Conservation (phyloP, 1,140 invertebrate species). For the Bilobella aurantiaca region DNA sequence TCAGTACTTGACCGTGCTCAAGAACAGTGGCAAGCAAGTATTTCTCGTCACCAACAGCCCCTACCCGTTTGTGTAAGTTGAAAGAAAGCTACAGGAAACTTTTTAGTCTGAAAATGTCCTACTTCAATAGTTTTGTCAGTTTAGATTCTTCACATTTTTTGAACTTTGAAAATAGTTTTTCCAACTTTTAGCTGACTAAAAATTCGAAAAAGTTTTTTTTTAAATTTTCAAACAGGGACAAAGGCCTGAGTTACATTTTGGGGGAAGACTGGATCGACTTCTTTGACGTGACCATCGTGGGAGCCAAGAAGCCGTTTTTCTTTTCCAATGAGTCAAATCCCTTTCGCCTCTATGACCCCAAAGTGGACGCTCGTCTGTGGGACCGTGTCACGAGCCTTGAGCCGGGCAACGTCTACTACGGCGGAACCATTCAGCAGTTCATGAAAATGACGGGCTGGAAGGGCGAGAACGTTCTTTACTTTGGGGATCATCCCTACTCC, state of each 20-base stretch:
- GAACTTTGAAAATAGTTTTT: too few relatives aligned
- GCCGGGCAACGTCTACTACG: slow-evolving; percentile 83
- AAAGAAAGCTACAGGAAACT: background rate
- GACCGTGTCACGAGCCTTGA: slow-evolving; percentile 75
- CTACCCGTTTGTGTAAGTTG: slow-evolving; percentile 87
- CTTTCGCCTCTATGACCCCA: slow-evolving; percentile 75
- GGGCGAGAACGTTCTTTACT: slow-evolving; percentile 85
- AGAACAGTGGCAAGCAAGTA: slow-evolving; percentile 67
- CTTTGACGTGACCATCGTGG: slow-evolving; percentile 87
- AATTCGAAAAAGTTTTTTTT: too few relatives aligned
- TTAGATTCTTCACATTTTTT: too few relatives aligned
- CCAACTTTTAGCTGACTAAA: too few relatives aligned
- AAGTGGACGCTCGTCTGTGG: slow-evolving; percentile 71
- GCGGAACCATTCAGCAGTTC: slow-evolving; percentile 83
- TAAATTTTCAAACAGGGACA: slow-evolving; percentile 55
- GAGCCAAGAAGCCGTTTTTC: slow-evolving; percentile 85
- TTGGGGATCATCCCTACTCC: slow-evolving; percentile 95
- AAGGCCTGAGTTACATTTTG: slow-evolving; percentile 80
- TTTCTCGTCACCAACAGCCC: slow-evolving; percentile 96
- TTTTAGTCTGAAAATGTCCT: too few relatives aligned
- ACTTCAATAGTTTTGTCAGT: too few relatives aligned
- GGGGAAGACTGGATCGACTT: slow-evolving; percentile 79
- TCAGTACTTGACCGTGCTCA: slow-evolving; percentile 64
- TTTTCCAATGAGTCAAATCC: slow-evolving; percentile 77
- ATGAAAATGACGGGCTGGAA: slow-evolving; percentile 86